Evolutionary conservation across 2,113 vertebrate species (phyloP), one percentile per base, ranked within the genome.

Genomic region (Atractosteus spatula): DNA sequence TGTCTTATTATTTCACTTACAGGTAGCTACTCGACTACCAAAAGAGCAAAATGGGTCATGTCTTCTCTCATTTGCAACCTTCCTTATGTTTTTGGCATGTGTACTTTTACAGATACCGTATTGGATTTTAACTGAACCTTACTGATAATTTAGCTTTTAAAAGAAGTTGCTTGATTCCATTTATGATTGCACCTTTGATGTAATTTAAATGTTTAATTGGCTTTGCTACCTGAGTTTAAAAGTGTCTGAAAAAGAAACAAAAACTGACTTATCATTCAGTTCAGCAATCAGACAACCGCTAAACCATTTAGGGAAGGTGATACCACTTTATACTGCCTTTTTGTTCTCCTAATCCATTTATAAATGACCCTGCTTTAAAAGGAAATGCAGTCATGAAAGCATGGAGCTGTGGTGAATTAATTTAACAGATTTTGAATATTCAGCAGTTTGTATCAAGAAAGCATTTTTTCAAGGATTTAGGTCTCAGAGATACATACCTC

Each of bases 401-500:
- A 59, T n/a, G 11, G 56, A 59, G 56, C 3, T 59, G 56, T 59
- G 47, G 5, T 59, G 56, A 59, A 59, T 59, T 59, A 59, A n/a
- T 59, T 12, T 59, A 12, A 8, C n/a, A 59, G 3, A 51, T 62
- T 16, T 4, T 14, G 41, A 44, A 63, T 41, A 63, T 54, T 62
- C 57, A 64, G 59, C 41, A 71, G 3, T 71, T 71, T n/a, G 45
- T 13, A 44, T 63, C 16, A 54, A 71, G 61, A 42, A 63, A 13
- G 70, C 43, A 14, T 12, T 47, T 12, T 29, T 29, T 47, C 10
- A 14, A 54, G 45, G 61, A 47, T 17, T 16, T 47, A 62, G 71
- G 12, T 93, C 78, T 66, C 75, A 44, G 71, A 62, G 76, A 75
- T 80, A 68, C 44, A 56, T 11, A 63, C 4, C 42, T 55, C 54